Base-by-base conservation (phyloP, 1,140 invertebrate genomes). In the Tetramorium parvispinum region DNA sequence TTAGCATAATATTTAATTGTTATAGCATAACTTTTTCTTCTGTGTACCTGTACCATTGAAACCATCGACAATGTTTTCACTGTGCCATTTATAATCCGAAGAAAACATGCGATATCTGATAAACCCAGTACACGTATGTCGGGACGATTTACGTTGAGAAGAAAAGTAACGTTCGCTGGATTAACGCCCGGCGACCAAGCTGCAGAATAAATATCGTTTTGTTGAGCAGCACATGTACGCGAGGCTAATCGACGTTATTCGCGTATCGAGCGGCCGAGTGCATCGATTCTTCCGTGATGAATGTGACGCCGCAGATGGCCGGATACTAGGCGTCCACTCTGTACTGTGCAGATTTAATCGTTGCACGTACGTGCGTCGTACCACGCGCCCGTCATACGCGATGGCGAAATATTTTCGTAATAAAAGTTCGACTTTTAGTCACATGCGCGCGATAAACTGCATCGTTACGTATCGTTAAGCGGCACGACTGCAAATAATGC, bases 181-280 rank as follows among this genome's bases (percentile, higher is more conserved):
- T 88, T 79, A 87, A 63, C 71, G 68, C 37, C 82, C 61, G 53
- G 40, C 61, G 57, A 24, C 32, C 77, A 24, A 63, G 63, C 40
- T 32, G 49, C 68, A 75, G 82, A 79, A 78, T 65, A 88, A 89
- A 88, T 88, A 85, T 71, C 81, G 46, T 85, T 78, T 70, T 70
- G 75, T 75, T 59, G 57, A 76, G n/a, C 51, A 21, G 73, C 40
- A 49, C 49, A 53, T 18, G 21, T 61, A 82, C 55, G 63, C 53
- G 37, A 46, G 51, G 37, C 24, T 78, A 85, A 89, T 89, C 88
- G 81, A 79, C 85, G 40, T 55, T 79, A 76, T 75, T 86, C 76
- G 66, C 70, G 70, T 78, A 88, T 88, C 88, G 51, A 49, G 43
- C 51, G 11, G 8, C 59, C 51, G 78, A 88, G 63, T 55, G 43